Conservation (phyloP, 2,113 vertebrate genomes). For the Takifugu flavidus region DNA sequence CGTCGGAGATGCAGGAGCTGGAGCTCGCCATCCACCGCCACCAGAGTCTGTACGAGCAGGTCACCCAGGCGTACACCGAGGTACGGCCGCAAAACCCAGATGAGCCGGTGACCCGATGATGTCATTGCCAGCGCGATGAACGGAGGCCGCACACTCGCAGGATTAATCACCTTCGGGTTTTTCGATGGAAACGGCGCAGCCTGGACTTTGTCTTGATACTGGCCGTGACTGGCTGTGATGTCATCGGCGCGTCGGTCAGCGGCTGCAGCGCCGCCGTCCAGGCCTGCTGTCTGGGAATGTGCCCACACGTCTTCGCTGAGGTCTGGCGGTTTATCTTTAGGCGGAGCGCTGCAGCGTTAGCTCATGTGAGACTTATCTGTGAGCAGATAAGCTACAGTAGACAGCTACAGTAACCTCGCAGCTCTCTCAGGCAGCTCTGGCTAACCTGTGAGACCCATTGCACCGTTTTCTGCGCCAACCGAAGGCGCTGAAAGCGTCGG, state of each 20-base stretch:
- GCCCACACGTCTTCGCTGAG: background rate
- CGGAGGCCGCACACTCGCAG: background rate
- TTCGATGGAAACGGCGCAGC: background rate
- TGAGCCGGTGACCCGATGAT: background rate
- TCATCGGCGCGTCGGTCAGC: constrained; percentile 11
- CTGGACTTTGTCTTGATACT: background rate
- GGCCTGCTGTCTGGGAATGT: constrained; percentile 1
- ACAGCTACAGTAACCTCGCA: background rate
- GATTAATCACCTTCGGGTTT: too few relatives aligned
- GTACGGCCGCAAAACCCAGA: constrained; percentile 61
- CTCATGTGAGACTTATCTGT: constrained; percentile 28
- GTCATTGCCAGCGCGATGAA: too few relatives aligned
- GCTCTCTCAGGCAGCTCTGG: background rate
- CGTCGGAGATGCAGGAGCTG: constrained; percentile 93
- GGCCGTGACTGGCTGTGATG: constrained; percentile 15
- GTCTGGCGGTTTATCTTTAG: constrained; percentile 22
- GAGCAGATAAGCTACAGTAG: constrained; percentile 7
- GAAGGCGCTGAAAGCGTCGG: background rate
- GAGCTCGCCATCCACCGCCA: constrained; percentile 96
- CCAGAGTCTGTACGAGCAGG: constrained; percentile 95
- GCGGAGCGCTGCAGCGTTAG: constrained; percentile 1
- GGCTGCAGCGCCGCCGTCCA: background rate
- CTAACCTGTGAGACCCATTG: too few relatives aligned
- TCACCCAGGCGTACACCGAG: constrained; percentile 97
- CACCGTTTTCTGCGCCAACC: too few relatives aligned